Evolutionary conservation across 2,113 vertebrate species (phyloP).

Genomic region (Apaloderma vittatum): DNA sequence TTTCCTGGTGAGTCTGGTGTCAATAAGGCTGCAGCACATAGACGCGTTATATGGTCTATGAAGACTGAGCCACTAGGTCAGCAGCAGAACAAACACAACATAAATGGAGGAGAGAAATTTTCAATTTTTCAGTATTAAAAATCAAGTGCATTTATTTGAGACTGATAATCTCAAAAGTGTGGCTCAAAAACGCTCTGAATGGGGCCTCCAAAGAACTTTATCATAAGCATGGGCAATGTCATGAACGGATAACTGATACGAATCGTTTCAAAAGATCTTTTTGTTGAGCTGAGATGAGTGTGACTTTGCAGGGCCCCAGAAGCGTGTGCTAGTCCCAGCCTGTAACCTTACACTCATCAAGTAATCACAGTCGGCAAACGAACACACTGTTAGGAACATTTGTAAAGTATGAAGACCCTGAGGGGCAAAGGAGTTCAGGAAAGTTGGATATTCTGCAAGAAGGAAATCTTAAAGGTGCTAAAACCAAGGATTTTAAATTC

Average conservation of each 20-base stretch:
- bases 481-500: background rate
- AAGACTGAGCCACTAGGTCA: background rate
- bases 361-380: background rate
- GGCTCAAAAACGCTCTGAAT: background rate
- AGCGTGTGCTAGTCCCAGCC: background rate
- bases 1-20: background rate
- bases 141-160: background rate
- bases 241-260: background rate
- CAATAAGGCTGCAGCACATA: background rate
- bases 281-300: background rate
- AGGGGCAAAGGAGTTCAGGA: background rate
- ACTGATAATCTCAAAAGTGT: background rate
- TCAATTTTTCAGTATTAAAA: background rate
- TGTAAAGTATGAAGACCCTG: background rate
- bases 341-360: background rate
- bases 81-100: background rate
- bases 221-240: accelerated
- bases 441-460: background rate
- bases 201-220: background rate
- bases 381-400: background rate
- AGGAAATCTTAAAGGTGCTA: background rate
- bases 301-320: background rate
- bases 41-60: accelerated
- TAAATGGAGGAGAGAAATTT: background rate
- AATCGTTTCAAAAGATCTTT: background rate